Percentiles rank a stretch among this genome's conserved stretches.
Evolutionary conservation across 2,888 invertebrate species (phyloP).

Genomic region (Cryptocheilus praepositus): DNA sequence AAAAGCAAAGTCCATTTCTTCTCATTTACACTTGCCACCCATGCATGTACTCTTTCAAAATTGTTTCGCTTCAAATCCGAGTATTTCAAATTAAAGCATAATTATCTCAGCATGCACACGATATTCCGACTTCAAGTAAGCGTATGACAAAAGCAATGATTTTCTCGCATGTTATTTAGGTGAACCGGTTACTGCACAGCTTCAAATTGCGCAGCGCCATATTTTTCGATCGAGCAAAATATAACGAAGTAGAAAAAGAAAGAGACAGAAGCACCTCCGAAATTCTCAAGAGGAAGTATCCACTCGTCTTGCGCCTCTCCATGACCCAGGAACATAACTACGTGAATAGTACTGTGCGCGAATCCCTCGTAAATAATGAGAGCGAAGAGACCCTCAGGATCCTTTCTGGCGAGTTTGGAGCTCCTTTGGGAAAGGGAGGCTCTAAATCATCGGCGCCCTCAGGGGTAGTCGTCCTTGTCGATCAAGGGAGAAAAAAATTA

Average conservation of each 20-base stretch:
- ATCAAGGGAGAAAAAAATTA: conserved; percentile 37
- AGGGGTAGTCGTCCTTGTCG: conserved; percentile 39
- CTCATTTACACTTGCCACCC: conserved; percentile 35
- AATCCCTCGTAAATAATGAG: conserved; percentile 62
- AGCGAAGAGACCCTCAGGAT: conserved; percentile 29
- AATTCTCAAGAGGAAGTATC: background rate
- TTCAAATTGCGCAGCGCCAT: conserved; percentile 2
- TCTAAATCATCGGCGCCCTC: conserved; percentile 61
- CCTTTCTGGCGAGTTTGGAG: conserved; percentile 20
- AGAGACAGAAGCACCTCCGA: conserved; percentile 23
- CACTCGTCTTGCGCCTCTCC: too few species aligned
- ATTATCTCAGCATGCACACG: too few species aligned
- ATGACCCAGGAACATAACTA: conserved; percentile 24
- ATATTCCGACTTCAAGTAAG: too few species aligned
- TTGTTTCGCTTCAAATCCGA: too few species aligned
- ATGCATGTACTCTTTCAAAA: conserved; percentile 17
- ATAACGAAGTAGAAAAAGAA: conserved; percentile 1
- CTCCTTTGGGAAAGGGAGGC: conserved; percentile 38
- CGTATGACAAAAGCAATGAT: too few species aligned
- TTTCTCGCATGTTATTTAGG: too few species aligned
- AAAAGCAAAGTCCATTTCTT: conserved; percentile 25
- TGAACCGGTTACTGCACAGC: too few species aligned
- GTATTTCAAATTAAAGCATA: too few species aligned
- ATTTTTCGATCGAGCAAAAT: background rate
- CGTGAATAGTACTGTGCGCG: conserved; percentile 38